phyloP scores from a whole-genome alignment of 2,888 invertebrate genomes.

The Ochlodes sylvanus region DNA sequence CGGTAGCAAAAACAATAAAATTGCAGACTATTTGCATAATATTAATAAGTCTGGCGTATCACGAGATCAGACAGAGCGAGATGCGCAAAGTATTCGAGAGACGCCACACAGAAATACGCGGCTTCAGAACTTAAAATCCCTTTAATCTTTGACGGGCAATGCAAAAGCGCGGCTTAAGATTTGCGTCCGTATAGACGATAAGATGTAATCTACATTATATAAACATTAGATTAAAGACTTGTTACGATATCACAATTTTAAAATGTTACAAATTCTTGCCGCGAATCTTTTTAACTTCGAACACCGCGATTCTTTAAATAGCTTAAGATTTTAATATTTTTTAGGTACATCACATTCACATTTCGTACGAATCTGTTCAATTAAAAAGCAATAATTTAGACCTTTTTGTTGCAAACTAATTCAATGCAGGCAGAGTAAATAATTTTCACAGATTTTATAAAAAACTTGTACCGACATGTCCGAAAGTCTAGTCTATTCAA shows the following conservation, averaged over 20 bases:
- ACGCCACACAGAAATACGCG: slow-evolving; percentile 26
- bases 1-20: slow-evolving; percentile 31
- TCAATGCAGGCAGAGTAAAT: no score
- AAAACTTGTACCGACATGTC: no score
- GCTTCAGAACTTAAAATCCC: slow-evolving; percentile 41
- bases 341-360: no score
- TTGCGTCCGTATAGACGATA: slow-evolving; percentile 14
- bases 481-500: no score
- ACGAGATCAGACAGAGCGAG: slow-evolving; percentile 14
- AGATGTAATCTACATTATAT: slow-evolving; percentile 1
- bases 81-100: slow-evolving; percentile 27
- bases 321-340: no score
- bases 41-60: slow-evolving; percentile 26
- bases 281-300: neutral
- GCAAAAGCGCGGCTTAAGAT: slow-evolving; percentile 44
- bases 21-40: slow-evolving; percentile 31
- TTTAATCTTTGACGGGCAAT: slow-evolving; percentile 47
- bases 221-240: slow-evolving; percentile 29
- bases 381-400: no score
- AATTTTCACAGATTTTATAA: no score
- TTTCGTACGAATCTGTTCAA: no score
- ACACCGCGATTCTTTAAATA: no score
- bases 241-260: neutral
- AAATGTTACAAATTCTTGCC: neutral
- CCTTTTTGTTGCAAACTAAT: no score